These are phyloP conservation scores for Ammodytes dubius DNA, from an alignment of 2,113 vertebrate genomes.

Conservation along the genomic window DNA sequence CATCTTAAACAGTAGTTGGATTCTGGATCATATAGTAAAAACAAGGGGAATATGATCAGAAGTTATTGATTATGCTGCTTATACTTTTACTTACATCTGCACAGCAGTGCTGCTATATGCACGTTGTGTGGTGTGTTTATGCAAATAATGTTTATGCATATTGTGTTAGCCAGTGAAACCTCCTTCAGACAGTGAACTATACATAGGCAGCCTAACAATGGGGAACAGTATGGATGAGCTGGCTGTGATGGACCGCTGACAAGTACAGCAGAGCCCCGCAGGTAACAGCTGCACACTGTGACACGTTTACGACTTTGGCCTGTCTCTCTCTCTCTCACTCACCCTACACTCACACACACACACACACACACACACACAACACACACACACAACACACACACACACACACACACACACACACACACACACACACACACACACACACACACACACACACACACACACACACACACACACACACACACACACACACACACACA, in stretches of 20 bases:
- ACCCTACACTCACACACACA: too few species aligned
- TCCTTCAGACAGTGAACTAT: conserved; percentile 46
- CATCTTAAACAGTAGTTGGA: too few species aligned
- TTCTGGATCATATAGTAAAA: background rate
- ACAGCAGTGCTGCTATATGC: background rate
- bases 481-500: conserved; percentile 25
- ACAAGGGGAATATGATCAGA: background rate
- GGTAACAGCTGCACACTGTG: conserved; percentile 79
- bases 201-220: conserved; percentile 71
- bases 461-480: conserved; percentile 15
- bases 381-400: too few species aligned
- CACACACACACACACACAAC: conserved; percentile 31
- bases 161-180: conserved; percentile 21
- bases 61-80: background rate
- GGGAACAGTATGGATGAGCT: conserved; percentile 54
- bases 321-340: background rate
- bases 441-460: conserved; percentile 42
- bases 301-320: conserved; percentile 61
- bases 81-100: background rate
- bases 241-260: conserved; percentile 64
- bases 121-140: background rate
- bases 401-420: conserved; percentile 4
- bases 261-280: conserved; percentile 69
- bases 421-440: conserved; percentile 41
- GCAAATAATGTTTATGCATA: background rate